These are phyloP conservation scores for Tetragnatha montana DNA, from an alignment of 2,888 invertebrate genomes.

Conservation along the genomic window DNA sequence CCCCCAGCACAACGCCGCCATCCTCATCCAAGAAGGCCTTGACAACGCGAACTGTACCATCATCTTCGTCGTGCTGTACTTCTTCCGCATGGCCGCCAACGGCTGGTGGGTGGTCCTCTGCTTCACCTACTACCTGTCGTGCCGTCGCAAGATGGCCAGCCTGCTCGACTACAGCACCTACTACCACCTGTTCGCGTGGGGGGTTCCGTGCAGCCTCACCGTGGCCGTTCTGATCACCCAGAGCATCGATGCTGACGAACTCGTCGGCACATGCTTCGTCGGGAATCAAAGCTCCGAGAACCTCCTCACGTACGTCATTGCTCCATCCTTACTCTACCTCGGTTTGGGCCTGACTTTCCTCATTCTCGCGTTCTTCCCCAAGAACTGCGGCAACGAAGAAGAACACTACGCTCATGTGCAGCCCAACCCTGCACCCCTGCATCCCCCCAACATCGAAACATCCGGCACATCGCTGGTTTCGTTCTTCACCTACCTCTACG, in stretches of 20 bases:
- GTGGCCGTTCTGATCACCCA: slow-evolving; percentile 92
- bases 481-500: slow-evolving; percentile 85
- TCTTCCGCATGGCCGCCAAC: slow-evolving; percentile 92
- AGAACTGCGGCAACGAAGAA: neutral
- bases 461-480: slow-evolving; percentile 81
- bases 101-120: slow-evolving; percentile 96
- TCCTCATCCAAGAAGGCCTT: slow-evolving; percentile 86
- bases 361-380: neutral
- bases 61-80: slow-evolving; percentile 92
- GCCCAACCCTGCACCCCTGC: slow-evolving; percentile 70
- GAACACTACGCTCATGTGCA: slow-evolving; percentile 22
- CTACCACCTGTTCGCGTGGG: slow-evolving; percentile 93
- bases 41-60: slow-evolving; percentile 93
- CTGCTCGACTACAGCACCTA: slow-evolving; percentile 80
- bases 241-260: slow-evolving; percentile 93
- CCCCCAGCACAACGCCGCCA: slow-evolving; percentile 79
- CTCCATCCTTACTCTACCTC: slow-evolving; percentile 84
- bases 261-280: slow-evolving; percentile 84
- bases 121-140: slow-evolving; percentile 86
- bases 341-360: slow-evolving; percentile 83
- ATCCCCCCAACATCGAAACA: slow-evolving; percentile 75
- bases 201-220: slow-evolving; percentile 90
- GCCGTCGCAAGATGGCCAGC: slow-evolving; percentile 79
- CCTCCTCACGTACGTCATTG: slow-evolving; percentile 76
- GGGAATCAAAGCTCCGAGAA: slow-evolving; percentile 77